Base-by-base conservation (phyloP, 2,888 invertebrate genomes). In the Trichogramma dendrolimi region DNA sequence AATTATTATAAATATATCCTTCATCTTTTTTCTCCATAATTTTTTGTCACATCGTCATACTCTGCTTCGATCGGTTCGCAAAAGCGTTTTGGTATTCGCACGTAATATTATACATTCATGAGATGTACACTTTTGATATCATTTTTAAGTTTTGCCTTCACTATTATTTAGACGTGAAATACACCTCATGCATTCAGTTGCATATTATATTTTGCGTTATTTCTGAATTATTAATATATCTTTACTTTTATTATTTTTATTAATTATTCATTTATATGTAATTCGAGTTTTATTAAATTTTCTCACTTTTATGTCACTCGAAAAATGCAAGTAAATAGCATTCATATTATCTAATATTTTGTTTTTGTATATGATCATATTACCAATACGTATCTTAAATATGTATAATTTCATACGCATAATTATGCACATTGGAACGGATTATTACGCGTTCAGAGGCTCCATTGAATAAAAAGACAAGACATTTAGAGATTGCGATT, bases 1-100 rank as follows among this genome's bases (percentile, higher is more conserved):
- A 79, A 77, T 77, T 75, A 76, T 73, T 76, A 76, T 75, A 76
- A 76, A 78, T 78, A 75, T 77, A 77, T 78, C 73, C 72, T 76
- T 77, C 76, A 77, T 72, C 74, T 73, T 72, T 69, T 65, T 54
- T 27, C 27, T 27, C 27, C 27, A 27, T 27, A 27, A 27, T 27
- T 27, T 27, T 27, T 27, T 27, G 27, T 27, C 27, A 27, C 60
- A 64, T 64, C 60, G 59, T 60, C 57, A 63, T 60, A 62, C 27
- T 27, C 63, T 66, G 60, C 58, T 63, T 58, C 67, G 68, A 67
- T 68, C 68, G 69, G 69, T 67, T 71, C 70, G 70, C 73, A 70
- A 27, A 27, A 27, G 27, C 27, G 27, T 27, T 27, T 69, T 69
- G 71, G 68, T 67, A 67, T 65, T 67, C 53, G 65, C 54, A 54